A percentile compares a stretch with the other conserved stretches of the same genome.
Conservation (phyloP, 37 sponge, comb jelly and placozoan genomes). For the Ianthella basta region DNA sequence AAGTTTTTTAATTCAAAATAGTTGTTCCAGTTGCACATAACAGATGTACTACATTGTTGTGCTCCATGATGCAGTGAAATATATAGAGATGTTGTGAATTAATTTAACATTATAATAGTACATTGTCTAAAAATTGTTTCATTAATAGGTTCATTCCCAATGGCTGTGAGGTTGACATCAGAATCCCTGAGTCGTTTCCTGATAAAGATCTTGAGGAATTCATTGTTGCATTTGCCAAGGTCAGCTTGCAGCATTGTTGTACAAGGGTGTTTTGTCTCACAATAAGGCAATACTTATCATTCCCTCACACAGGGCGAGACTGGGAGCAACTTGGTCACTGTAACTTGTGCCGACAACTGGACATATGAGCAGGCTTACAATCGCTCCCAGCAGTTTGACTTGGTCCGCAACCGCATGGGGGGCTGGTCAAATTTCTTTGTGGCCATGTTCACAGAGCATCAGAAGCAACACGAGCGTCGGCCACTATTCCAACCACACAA, state of each 20-base stretch:
- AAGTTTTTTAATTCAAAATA: too few species aligned
- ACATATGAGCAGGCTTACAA: slow-evolving; percentile 18
- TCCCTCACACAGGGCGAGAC: slow-evolving; percentile 33
- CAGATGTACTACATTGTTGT: too few species aligned
- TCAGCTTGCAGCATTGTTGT: background rate
- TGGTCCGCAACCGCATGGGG: slow-evolving; percentile 49
- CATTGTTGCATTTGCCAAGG: slow-evolving; percentile 45
- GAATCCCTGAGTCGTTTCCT: slow-evolving; percentile 50
- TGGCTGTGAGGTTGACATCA: slow-evolving; percentile 63
- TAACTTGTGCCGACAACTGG: slow-evolving; percentile 40
- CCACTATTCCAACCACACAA: slow-evolving; percentile 35
- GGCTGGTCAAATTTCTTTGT: slow-evolving; percentile 57
- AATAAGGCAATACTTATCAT: background rate
- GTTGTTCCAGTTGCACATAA: too few species aligned
- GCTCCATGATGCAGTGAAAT: too few species aligned
- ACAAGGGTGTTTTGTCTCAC: too few species aligned
- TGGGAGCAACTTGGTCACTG: slow-evolving; percentile 38
- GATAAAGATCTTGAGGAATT: slow-evolving; percentile 37
- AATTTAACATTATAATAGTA: background rate
- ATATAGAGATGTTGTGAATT: background rate
- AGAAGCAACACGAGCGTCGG: slow-evolving; percentile 45
- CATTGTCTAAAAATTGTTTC: too few species aligned
- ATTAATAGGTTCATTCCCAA: slow-evolving; percentile 42
- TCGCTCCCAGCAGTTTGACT: slow-evolving; percentile 48
- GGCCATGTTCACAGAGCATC: slow-evolving; percentile 48